Percentiles rank a stretch among this genome's conserved stretches.
Evolutionary conservation across 2,113 vertebrate genomes (phyloP).

Genomic region (Scophthalmus maximus): DNA sequence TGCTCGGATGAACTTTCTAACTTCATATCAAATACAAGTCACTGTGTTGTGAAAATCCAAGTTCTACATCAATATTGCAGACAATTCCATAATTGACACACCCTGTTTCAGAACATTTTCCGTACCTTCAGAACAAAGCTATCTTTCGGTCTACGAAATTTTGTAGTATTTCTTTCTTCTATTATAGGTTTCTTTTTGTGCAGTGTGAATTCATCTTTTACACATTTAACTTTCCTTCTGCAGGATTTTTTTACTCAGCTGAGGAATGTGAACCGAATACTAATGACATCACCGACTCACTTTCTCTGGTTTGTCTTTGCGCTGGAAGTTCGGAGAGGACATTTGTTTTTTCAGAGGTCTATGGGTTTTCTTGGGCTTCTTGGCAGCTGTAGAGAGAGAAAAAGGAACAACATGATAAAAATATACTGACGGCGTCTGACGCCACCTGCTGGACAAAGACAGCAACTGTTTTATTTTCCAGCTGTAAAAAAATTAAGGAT

Average conservation of each 20-base stretch:
- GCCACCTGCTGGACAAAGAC: conserved; percentile 55
- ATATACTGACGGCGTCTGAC: background rate
- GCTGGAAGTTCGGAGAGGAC: conserved; percentile 91
- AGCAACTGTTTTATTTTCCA: background rate
- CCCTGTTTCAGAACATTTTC: background rate
- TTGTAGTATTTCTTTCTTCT: no score
- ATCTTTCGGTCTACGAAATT: no score
- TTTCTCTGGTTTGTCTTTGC: conserved; percentile 92
- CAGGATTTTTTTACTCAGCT: background rate
- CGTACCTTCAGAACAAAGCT: no score
- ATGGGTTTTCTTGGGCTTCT: conserved; percentile 88
- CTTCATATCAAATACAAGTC: background rate
- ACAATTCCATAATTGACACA: background rate
- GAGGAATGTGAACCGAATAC: background rate
- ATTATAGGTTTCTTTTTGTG: no score
- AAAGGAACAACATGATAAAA: background rate
- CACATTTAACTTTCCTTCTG: no score
- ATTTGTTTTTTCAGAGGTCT: conserved; percentile 90
- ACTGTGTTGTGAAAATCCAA: background rate
- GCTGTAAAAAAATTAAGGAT: background rate
- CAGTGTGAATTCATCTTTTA: no score
- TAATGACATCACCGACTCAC: conserved; percentile 69
- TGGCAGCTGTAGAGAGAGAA: conserved; percentile 70
- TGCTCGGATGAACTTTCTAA: background rate
- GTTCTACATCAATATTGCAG: background rate